Evolutionary conservation across 64 coral and sea anemone genomes (phyloP).

Genomic region (Montipora cactus): DNA sequence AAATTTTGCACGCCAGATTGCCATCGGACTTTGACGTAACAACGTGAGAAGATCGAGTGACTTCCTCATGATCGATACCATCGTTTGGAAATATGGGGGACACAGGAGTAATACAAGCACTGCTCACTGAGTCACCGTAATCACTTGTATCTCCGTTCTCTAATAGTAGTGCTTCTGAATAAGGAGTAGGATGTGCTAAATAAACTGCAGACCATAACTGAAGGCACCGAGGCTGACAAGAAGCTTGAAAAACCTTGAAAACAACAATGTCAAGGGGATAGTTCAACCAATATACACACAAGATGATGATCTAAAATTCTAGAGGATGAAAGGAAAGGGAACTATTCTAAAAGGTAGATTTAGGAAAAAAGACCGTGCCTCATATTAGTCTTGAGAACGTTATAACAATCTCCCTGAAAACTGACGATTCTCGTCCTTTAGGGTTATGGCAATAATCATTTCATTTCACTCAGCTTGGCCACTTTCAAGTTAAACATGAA

Average conservation of each 20-base stretch:
- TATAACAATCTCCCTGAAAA: no score
- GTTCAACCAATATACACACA: no score
- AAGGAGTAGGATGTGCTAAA: conserved; percentile 52
- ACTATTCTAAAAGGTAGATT: not conserved
- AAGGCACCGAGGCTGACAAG: conserved; percentile 70
- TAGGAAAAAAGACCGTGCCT: not conserved
- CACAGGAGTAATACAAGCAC: conserved; percentile 28
- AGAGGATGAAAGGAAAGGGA: no score
- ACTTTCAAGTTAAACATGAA: no score
- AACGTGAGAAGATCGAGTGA: not conserved
- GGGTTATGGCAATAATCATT: no score
- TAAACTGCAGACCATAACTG: conserved; percentile 88
- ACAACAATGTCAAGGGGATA: not conserved
- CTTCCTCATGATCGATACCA: conserved; percentile 35
- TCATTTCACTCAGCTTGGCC: no score
- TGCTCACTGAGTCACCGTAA: conserved; percentile 42
- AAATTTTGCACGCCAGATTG: conserved; percentile 33
- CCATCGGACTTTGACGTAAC: conserved; percentile 83
- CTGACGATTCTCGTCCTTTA: no score
- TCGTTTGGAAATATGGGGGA: conserved; percentile 35
- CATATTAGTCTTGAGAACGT: no score
- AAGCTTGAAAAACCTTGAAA: conserved; percentile 86
- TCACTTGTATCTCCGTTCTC: conserved; percentile 46
- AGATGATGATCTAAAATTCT: no score
- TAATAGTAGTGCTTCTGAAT: conserved; percentile 33